Base-by-base conservation (phyloP, 2,113 vertebrate genomes). In the Podilymbus podiceps region DNA sequence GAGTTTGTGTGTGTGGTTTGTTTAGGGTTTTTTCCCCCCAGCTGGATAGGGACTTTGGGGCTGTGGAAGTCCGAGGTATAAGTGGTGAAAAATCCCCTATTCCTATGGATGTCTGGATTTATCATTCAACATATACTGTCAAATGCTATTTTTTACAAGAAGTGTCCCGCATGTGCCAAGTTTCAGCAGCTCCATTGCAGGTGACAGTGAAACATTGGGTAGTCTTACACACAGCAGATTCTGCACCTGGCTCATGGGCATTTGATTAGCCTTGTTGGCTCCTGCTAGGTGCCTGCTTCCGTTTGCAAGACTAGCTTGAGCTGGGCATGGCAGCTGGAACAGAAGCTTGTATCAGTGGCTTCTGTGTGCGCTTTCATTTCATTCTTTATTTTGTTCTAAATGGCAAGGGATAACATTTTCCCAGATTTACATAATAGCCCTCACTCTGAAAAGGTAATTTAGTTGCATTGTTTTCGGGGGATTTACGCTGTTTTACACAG, bases 361-460 rank as follows among this genome's bases (percentile, higher is more conserved):
- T 46, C 47, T 55, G 6, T 5, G 16, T 11, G 62, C 0, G 1
- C 31, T 67, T 35, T 52, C 4, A 2, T 12, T 8, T 46, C 3
- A 7, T 10, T 63, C 55, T 20, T 49, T 38, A 2, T 30, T 35
- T 40, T 60, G 28, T 47, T 7, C 38, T 46, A 31, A 74, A 31
- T 47, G 40, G 21, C 49, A 46, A 53, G 31, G 3, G 24, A 28
- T 35, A 53, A 53, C 9, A 1, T 53, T 53, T 46, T 44, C 24
- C 56, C 12, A 12, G 6, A 21, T 38, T 35, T 46, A 47, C 40
- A 2, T 14, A 33, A 14, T 12, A 60, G 55, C 23, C 19, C 15
- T 85, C 28, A 6, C 25, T 79, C n/a, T 28, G n/a, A 40, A 71
- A 46, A 88, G 7, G 23, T 40, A 24, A 23, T 28, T 40, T n/a